Evolutionary conservation across 2,797 vertebrate species (phyloP).

Genomic region (Meriones psammophilus): DNA sequence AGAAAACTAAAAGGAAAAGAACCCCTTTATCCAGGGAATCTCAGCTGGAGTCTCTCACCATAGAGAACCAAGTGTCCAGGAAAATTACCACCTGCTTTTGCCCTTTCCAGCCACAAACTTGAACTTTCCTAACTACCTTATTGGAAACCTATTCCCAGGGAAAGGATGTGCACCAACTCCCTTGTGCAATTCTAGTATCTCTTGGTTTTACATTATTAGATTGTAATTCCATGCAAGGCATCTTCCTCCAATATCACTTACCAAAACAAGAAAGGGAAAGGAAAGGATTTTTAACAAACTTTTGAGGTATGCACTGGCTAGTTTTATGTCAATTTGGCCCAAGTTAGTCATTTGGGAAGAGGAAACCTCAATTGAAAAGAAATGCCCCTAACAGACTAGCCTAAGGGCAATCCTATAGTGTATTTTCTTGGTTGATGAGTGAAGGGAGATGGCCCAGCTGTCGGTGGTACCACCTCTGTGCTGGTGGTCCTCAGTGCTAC

Average conservation of each 20-base stretch:
- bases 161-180: not conserved
- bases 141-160: not conserved
- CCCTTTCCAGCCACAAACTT: not conserved
- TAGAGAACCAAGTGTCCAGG: not conserved
- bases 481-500: not conserved
- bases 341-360: not conserved
- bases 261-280: not conserved
- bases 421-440: not conserved
- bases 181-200: not conserved
- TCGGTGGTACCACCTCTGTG: not conserved
- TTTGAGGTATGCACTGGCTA: not conserved
- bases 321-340: not conserved
- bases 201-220: not conserved
- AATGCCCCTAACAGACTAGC: not conserved
- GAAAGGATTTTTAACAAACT: not conserved
- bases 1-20: not conserved
- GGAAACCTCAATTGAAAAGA: not conserved
- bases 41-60: not conserved
- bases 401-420: not conserved
- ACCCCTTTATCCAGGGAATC: not conserved
- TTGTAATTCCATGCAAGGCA: not conserved
- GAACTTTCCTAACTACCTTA: too few species aligned
- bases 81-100: too few species aligned
- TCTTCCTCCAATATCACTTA: not conserved
- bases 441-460: not conserved